Conservation (phyloP, 2,888 invertebrate genomes). For the Amiota mariae region DNA sequence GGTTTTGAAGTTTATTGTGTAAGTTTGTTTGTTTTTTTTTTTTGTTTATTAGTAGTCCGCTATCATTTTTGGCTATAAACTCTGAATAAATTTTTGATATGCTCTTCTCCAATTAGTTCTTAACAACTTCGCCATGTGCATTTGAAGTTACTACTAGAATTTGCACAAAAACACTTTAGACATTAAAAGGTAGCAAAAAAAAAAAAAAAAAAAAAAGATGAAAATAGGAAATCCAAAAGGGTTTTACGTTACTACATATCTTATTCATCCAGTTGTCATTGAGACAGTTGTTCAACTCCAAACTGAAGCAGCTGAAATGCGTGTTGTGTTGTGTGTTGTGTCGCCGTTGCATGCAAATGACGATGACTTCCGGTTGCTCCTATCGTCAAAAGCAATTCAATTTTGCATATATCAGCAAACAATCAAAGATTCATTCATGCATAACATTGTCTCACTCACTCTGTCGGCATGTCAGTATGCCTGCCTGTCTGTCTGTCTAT, state of each 20-base stretch:
- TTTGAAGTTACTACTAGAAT: background rate
- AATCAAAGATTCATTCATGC: slow-evolving; percentile 27
- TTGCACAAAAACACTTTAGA: background rate
- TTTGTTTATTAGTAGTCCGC: too few species aligned
- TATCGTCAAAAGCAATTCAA: background rate
- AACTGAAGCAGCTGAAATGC: background rate
- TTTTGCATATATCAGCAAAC: slow-evolving; percentile 25
- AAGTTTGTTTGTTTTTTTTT: background rate
- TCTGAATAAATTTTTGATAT: background rate
- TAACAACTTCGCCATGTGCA: background rate
- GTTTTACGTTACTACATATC: too few species aligned
- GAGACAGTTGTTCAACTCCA: background rate
- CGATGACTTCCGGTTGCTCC: too few species aligned
- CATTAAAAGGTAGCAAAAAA: too few species aligned
- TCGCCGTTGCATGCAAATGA: background rate
- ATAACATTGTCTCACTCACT: background rate
- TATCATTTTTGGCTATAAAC: too few species aligned
- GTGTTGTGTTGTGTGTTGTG: slow-evolving; percentile 1
- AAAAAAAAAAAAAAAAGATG: too few species aligned
- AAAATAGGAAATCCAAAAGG: too few species aligned
- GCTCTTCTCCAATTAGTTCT: background rate
- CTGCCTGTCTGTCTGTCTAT: too few species aligned
- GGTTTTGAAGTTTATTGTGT: slow-evolving; percentile 4
- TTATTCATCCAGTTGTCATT: background rate
- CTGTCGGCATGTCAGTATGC: too few species aligned